A percentile compares a stretch with the other conserved stretches of the same genome.
phyloP scores from a whole-genome alignment of 2,888 invertebrate species.

The Subacronicta megacephala region DNA sequence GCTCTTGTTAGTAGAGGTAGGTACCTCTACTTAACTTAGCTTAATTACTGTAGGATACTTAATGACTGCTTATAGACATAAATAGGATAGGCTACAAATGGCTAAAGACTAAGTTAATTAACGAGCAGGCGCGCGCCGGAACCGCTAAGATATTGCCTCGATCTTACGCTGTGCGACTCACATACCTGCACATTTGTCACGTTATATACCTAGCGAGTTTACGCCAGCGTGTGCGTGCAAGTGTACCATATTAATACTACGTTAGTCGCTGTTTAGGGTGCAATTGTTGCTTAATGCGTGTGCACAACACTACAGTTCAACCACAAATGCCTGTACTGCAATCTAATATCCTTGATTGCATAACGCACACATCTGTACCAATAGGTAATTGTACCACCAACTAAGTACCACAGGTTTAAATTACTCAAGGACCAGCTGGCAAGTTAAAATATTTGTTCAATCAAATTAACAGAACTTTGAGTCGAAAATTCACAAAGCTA shows the following conservation, averaged over 20 bases:
- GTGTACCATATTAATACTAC: constrained; percentile 29
- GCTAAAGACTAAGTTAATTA: constrained; percentile 44
- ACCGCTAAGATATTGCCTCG: constrained; percentile 51
- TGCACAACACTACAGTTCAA: constrained; percentile 2
- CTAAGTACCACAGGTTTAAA: constrained; percentile 7
- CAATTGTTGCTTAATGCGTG: constrained; percentile 15
- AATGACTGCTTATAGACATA: constrained; percentile 19
- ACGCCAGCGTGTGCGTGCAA: background rate
- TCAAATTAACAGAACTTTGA: constrained; percentile 29
- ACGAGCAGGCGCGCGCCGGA: constrained; percentile 29
- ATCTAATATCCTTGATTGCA: background rate
- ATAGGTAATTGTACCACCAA: background rate
- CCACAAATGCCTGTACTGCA: background rate
- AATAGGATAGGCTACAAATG: constrained; percentile 18
- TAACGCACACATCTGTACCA: background rate
- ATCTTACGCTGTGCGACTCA: constrained; percentile 22
- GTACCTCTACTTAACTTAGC: background rate
- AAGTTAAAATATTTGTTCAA: constrained; percentile 40
- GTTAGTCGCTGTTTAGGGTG: constrained; percentile 19
- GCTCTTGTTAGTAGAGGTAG: too few species aligned
- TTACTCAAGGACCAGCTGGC: constrained; percentile 4
- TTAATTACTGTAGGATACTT: constrained; percentile 5
- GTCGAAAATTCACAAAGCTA: constrained; percentile 9
- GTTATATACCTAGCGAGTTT: background rate
- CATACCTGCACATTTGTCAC: constrained; percentile 42